Percentiles rank a stretch among this genome's conserved stretches.
Conservation (phyloP, 53 echinoderm and acorn worm species). For the Pentamera pediparva region DNA sequence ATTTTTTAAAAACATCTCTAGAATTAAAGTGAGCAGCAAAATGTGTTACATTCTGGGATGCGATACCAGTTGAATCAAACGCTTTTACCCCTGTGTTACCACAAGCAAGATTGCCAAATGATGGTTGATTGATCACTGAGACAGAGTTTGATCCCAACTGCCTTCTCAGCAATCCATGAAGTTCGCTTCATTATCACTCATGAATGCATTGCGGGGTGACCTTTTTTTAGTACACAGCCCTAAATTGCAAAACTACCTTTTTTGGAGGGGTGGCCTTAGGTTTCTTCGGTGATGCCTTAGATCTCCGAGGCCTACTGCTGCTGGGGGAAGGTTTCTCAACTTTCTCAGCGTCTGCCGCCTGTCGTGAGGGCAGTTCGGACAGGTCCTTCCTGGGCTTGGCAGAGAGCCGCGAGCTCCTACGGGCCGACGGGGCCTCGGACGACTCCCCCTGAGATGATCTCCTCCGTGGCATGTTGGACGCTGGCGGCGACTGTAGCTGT, state of each 20-base stretch:
- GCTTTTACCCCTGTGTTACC: too few relatives aligned
- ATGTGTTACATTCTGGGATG: too few relatives aligned
- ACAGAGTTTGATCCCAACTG: too few relatives aligned
- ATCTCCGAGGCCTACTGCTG: conserved; percentile 3
- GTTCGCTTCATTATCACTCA: too few relatives aligned
- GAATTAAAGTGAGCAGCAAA: too few relatives aligned
- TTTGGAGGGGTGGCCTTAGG: conserved; percentile 3
- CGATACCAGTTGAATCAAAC: too few relatives aligned
- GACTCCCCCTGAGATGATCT: conserved; percentile 18
- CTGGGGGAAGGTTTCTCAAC: not conserved
- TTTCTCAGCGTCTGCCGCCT: conserved; percentile 11
- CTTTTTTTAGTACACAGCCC: too few relatives aligned
- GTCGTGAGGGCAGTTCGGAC: conserved; percentile 1
- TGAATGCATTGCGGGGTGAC: too few relatives aligned
- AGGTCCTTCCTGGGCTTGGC: conserved; percentile 22
- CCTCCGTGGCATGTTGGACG: conserved; percentile 9
- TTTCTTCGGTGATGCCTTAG: conserved; percentile 18
- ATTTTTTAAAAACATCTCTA: too few relatives aligned
- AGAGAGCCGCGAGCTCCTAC: conserved; percentile 23
- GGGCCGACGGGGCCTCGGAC: not conserved
- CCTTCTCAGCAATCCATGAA: too few relatives aligned
- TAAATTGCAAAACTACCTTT: not conserved
- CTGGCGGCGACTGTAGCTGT: not conserved
- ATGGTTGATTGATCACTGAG: too few relatives aligned
- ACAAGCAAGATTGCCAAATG: too few relatives aligned